phyloP scores from a whole-genome alignment of 64 coral and sea anemone species.

The Actinia tenebrosa region DNA sequence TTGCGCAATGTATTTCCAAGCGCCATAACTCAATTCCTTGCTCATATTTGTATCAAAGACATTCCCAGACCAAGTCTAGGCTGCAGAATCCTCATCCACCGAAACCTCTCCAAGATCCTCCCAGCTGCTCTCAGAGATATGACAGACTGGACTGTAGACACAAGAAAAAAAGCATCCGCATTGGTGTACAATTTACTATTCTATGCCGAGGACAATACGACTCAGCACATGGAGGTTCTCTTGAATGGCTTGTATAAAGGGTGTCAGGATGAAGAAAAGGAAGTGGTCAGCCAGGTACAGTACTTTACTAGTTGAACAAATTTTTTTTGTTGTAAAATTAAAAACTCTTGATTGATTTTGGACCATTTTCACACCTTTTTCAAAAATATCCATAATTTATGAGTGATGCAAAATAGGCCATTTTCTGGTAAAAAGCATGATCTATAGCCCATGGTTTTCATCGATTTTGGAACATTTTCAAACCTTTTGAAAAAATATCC shows the following conservation, averaged over 20 bases:
- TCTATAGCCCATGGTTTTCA: no score
- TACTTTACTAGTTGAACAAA: no score
- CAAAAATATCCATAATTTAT: no score
- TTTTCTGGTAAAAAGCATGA: no score
- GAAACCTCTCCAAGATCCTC: slow-evolving; percentile 93
- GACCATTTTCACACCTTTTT: no score
- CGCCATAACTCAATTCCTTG: no score
- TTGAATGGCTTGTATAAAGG: slow-evolving; percentile 85
- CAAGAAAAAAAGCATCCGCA: slow-evolving; percentile 94
- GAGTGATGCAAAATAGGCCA: no score
- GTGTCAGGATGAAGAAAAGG: slow-evolving; percentile 78
- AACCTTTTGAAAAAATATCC: no score
- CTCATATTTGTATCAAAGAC: slow-evolving; percentile 28
- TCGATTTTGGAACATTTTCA: no score
- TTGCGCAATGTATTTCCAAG: no score
- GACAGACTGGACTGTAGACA: slow-evolving; percentile 83
- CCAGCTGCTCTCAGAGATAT: slow-evolving; percentile 94
- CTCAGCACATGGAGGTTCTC: slow-evolving; percentile 80
- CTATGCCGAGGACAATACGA: slow-evolving; percentile 93
- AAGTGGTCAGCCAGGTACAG: slow-evolving; percentile 75
- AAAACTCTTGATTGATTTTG: no score
- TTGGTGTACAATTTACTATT: slow-evolving; percentile 84
- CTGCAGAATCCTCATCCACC: slow-evolving; percentile 79
- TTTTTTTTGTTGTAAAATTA: no score
- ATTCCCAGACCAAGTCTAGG: slow-evolving; percentile 71